Conservation (phyloP, 2,113 vertebrate species). For the Nesogale talazaci region DNA sequence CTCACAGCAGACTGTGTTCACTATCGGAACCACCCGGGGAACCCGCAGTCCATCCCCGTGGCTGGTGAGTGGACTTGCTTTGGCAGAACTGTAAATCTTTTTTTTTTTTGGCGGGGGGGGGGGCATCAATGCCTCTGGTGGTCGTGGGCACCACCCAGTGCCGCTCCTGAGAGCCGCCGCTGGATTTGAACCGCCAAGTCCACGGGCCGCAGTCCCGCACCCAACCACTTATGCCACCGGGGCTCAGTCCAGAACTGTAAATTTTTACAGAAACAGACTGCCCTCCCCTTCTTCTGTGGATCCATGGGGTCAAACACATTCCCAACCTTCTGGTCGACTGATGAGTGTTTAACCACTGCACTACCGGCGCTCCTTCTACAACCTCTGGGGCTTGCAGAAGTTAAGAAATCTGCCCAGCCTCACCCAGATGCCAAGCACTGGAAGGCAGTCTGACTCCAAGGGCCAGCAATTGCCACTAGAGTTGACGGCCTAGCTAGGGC, state of each 20-base stretch:
- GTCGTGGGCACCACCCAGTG: no score
- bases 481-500: neutral
- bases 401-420: neutral
- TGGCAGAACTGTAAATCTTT: no score
- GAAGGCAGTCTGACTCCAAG: neutral
- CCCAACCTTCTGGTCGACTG: neutral
- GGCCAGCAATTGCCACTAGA: neutral
- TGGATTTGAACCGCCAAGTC: no score
- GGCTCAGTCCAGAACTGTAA: no score
- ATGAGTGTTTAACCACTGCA: neutral
- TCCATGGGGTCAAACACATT: no score
- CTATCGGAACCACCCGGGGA: neutral
- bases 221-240: no score
- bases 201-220: no score
- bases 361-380: neutral
- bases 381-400: neutral
- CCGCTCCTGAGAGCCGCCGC: neutral
- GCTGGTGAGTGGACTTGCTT: neutral
- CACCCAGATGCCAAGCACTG: constrained; percentile 10
- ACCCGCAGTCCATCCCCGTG: neutral
- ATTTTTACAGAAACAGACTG: neutral
- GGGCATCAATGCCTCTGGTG: no score
- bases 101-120: no score
- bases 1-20: no score
- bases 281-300: neutral